These are phyloP conservation scores for Vombatus ursinus DNA, from an alignment of 2,113 vertebrate species.

Conservation along the genomic window DNA sequence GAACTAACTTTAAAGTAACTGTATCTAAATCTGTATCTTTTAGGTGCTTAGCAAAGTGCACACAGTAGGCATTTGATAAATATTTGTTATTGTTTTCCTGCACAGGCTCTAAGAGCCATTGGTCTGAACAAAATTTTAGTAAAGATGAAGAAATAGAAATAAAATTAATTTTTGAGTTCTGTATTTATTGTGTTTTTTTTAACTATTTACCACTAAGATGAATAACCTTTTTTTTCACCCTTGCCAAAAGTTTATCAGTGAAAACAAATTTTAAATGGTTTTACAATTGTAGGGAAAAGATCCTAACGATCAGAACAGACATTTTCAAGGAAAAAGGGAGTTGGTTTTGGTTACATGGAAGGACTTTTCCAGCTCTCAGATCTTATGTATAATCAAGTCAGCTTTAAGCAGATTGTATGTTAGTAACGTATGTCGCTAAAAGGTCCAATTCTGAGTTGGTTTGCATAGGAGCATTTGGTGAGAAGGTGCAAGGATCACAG, in stretches of 20 bases:
- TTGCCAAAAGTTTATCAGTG: not conserved
- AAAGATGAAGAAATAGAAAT: not conserved
- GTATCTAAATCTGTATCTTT: not conserved
- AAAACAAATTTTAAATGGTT: not conserved
- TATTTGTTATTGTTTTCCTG: not conserved
- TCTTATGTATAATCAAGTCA: not conserved
- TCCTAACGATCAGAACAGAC: not conserved
- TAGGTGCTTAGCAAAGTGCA: not conserved
- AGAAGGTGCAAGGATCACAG: not conserved
- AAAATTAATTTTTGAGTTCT: not conserved
- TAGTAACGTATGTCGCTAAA: not conserved
- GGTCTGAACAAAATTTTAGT: slow-evolving; percentile 1
- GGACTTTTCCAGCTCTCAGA: not conserved
- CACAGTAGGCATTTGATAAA: not conserved
- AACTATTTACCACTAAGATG: not conserved
- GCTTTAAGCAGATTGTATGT: not conserved
- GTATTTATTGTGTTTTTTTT: not conserved
- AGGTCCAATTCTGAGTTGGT: not conserved
- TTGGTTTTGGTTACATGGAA: not conserved
- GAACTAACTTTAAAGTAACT: not conserved
- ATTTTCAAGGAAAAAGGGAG: not conserved
- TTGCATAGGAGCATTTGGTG: not conserved
- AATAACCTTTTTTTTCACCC: not conserved
- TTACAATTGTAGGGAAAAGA: not conserved
- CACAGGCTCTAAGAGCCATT: slow-evolving; percentile 2